Evolutionary conservation across 2,797 vertebrate genomes (phyloP).

Genomic region (Orientallactaga sibirica): DNA sequence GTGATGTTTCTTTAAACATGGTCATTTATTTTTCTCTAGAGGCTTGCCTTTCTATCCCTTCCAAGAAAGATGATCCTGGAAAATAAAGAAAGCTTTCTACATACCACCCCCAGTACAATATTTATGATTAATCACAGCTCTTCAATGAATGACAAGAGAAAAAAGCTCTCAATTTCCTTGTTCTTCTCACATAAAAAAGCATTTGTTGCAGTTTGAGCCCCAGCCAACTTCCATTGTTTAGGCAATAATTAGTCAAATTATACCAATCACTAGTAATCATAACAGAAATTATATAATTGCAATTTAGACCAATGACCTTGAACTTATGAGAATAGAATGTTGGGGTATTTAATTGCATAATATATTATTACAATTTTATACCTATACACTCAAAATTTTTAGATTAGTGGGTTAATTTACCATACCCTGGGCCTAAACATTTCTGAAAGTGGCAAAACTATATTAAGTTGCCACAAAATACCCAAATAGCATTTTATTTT

Average conservation of each 20-base stretch:
- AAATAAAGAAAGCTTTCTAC: constrained; percentile 83
- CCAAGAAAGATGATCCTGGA: constrained; percentile 80
- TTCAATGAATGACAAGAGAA: constrained; percentile 80
- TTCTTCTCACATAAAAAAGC: constrained; percentile 75
- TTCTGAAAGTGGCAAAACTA: constrained; percentile 61
- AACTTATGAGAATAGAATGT: constrained; percentile 65
- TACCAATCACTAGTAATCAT: constrained; percentile 68
- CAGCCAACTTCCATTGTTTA: constrained; percentile 76
- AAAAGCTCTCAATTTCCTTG: constrained; percentile 68
- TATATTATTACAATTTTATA: constrained; percentile 67
- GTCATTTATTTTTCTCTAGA: constrained; percentile 84
- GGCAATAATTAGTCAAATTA: constrained; percentile 78
- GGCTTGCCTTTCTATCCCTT: constrained; percentile 77
- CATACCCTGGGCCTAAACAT: constrained; percentile 41
- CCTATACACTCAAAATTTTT: constrained; percentile 54
- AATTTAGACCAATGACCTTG: constrained; percentile 77
- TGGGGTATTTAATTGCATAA: constrained; percentile 71
- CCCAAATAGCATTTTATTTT: constrained; percentile 52
- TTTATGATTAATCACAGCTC: constrained; percentile 81
- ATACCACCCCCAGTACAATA: constrained; percentile 33
- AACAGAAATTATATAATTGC: constrained; percentile 73
- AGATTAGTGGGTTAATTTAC: constrained; percentile 62
- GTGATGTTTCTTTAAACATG: constrained; percentile 84
- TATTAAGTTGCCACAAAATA: constrained; percentile 43
- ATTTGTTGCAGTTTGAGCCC: constrained; percentile 76